Evolutionary conservation across 1,140 invertebrate genomes (phyloP).

Genomic region (Diorhabda elongata): DNA sequence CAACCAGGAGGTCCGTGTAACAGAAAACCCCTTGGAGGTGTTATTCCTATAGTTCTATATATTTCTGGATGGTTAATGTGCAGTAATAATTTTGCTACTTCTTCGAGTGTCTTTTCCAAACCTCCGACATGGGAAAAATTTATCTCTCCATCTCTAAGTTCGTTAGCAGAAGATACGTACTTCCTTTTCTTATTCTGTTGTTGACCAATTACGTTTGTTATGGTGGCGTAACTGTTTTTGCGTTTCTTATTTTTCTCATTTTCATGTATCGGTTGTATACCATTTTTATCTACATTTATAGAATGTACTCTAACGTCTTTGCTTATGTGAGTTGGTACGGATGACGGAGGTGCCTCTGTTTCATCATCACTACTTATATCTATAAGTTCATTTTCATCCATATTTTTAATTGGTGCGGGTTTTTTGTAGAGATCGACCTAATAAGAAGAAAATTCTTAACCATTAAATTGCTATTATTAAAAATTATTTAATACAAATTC

Average conservation of each 20-base stretch:
- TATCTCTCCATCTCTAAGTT: background rate
- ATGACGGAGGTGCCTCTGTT: background rate
- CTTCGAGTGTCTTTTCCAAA: conserved; percentile 65
- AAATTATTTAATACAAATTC: no score
- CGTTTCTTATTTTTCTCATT: conserved; percentile 8
- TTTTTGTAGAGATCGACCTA: conserved; percentile 33
- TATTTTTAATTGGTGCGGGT: conserved; percentile 19
- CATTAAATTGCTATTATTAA: no score
- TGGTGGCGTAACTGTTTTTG: background rate
- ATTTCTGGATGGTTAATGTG: conserved; percentile 83
- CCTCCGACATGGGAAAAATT: conserved; percentile 45
- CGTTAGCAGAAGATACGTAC: background rate
- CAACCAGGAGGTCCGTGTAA: conserved; percentile 90
- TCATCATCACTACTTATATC: conserved; percentile 46
- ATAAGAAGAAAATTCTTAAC: background rate
- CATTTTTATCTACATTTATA: conserved; percentile 3
- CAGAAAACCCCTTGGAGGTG: conserved; percentile 77
- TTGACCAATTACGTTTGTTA: background rate
- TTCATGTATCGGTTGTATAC: conserved; percentile 5
- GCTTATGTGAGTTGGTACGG: background rate
- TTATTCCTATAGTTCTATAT: conserved; percentile 73
- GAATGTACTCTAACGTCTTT: background rate
- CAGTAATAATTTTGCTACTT: conserved; percentile 73
- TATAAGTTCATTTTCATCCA: conserved; percentile 43
- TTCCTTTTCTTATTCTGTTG: conserved; percentile 12